Evolutionary conservation across 2,888 invertebrate genomes (phyloP).

Genomic region (Dendrolimus pini): DNA sequence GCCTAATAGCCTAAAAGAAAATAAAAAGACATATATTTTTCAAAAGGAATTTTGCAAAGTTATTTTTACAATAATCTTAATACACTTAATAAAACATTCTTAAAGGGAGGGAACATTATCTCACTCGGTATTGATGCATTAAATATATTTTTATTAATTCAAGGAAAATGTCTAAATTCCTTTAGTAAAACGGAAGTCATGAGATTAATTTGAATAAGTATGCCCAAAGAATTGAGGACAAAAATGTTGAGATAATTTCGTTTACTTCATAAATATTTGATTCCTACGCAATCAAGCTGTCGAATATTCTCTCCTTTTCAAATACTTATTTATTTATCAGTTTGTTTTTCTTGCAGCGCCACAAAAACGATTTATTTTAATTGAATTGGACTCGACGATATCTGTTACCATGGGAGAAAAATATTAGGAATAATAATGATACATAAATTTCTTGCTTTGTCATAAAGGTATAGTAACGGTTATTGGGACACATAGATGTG

Average conservation of each 20-base stretch:
- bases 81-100: no score
- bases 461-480: no score
- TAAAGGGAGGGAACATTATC: no score
- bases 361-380: not conserved
- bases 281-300: not conserved
- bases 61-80: no score
- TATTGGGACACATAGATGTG: no score
- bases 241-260: not conserved
- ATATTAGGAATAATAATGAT: no score
- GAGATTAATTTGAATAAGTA: not conserved
- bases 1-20: no score
- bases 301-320: not conserved
- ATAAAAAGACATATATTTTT: no score
- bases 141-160: not conserved
- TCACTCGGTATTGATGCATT: not conserved
- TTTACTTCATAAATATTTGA: not conserved
- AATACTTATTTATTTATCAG: not conserved
- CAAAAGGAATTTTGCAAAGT: no score
- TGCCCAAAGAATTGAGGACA: not conserved
- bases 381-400: slow-evolving; percentile 1
- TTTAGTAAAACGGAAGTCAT: not conserved
- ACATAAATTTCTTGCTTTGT: no score
- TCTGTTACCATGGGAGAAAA: no score
- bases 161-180: not conserved
- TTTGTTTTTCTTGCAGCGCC: no score